phyloP scores from a whole-genome alignment of 1,140 invertebrate species.

The Arctopsyche grandis region DNA sequence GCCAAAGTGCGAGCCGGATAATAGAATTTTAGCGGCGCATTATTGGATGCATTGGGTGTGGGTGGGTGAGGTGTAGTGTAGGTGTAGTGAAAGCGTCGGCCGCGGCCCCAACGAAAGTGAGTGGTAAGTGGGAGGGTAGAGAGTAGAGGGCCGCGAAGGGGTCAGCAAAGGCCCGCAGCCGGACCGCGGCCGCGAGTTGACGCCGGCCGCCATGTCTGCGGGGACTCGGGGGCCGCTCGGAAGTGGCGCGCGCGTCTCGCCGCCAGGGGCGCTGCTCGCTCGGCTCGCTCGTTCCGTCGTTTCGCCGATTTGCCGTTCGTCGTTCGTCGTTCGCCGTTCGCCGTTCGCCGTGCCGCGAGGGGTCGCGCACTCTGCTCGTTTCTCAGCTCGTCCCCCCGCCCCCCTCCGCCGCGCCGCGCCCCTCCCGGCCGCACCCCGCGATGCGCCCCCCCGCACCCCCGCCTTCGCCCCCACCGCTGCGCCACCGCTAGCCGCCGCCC shows the following conservation, averaged over 20 bases:
- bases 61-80: no score
- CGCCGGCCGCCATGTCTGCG: constrained; percentile 23
- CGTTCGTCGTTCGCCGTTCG: no score
- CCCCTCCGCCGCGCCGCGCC: background rate
- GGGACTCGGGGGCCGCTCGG: constrained; percentile 22
- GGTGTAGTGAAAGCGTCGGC: background rate
- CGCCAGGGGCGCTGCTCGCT: constrained; percentile 10
- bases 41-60: no score
- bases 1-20: no score
- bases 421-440: background rate
- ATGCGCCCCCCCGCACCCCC: background rate
- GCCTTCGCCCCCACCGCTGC: background rate
- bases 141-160: no score
- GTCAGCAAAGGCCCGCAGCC: constrained; percentile 12
- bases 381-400: no score
- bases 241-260: constrained; percentile 1
- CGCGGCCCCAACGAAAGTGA: background rate
- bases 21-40: no score
- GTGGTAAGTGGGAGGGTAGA: no score
- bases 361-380: background rate
- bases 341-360: no score
- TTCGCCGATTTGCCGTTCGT: no score
- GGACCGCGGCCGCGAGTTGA: constrained; percentile 20
- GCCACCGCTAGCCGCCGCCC: background rate
- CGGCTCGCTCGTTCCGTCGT: background rate